Base-by-base conservation (phyloP, 1,140 invertebrate genomes). In the Mesaphorura yosii region DNA sequence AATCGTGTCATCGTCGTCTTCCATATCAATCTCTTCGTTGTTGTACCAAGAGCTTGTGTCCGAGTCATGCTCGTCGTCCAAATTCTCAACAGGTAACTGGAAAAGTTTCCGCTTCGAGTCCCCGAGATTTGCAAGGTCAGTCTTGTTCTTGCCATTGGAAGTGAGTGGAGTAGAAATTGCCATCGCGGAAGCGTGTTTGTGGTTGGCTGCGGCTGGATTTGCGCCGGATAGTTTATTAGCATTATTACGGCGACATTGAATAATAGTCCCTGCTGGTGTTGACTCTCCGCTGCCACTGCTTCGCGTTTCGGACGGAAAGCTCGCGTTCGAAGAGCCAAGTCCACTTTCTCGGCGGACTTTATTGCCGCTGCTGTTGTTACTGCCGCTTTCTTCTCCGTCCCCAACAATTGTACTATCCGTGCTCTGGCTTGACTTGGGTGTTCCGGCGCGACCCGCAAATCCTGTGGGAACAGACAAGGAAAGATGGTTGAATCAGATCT, bases 271-370 rank as follows among this genome's bases (percentile, higher is more conserved):
- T 14, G 54, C 57, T 28, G 60, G 60, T 6, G 60, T 62, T 15
- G 60, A 62, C 31, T 62, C 60, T 42, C 60, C 60, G 37, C 60
- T 62, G 39, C 60, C 60, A 46, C 60, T 62, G 37, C 60, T 62
- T 29, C 60, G 26, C 10, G 56, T 53, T 34, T 62, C 60, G 14
- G 41, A 26, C 23, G 56, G 53, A 38, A 55, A 57, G 46, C 52
- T 58, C 5, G 15, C 55, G 38, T 19, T 22, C 42, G 28, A 26
- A 38, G 23, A 10, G n/a, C 28, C 28, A 42, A 4, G 46, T 48
- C 44, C 17, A 47, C 38, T 10, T 41, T n/a, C n/a, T n/a, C n/a
- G n/a, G n/a, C n/a, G n/a, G n/a, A n/a, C 47, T 10, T 23, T 22
- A 20, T 34, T 37, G n/a, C 34, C n/a, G n/a, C n/a, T n/a, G n/a